Evolutionary conservation across 2,888 invertebrate species (phyloP).

Genomic region (Sipha maydis): DNA sequence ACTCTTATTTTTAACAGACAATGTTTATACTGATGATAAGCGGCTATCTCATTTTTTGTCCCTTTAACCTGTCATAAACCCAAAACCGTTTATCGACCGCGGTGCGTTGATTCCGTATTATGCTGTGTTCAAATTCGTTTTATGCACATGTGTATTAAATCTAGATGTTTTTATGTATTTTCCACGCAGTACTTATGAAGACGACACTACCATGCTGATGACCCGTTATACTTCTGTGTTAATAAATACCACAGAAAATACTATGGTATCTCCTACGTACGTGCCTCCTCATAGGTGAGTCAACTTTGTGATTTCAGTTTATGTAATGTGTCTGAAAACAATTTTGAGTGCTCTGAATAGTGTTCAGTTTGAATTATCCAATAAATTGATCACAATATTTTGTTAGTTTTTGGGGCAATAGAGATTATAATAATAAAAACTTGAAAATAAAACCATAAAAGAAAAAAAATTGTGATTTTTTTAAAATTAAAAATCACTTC

Average conservation of each 20-base stretch:
- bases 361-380: background rate
- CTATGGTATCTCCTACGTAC: slow-evolving; percentile 58
- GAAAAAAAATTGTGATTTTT: too few species aligned
- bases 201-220: slow-evolving; percentile 39
- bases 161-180: slow-evolving; percentile 17
- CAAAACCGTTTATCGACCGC: slow-evolving; percentile 28
- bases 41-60: slow-evolving; percentile 1
- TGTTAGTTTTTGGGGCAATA: too few species aligned
- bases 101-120: background rate
- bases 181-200: slow-evolving; percentile 22
- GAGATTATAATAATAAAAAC: too few species aligned
- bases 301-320: background rate
- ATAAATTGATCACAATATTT: background rate
- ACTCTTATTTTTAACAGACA: background rate
- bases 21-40: slow-evolving; percentile 21
- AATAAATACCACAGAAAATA: slow-evolving; percentile 40
- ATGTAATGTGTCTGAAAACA: background rate
- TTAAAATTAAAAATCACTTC: too few species aligned
- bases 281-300: slow-evolving; percentile 58
- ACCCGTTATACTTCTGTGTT: slow-evolving; percentile 57
- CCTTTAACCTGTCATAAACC: background rate
- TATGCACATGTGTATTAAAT: slow-evolving; percentile 1
- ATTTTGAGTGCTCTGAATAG: background rate
- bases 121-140: slow-evolving; percentile 6
- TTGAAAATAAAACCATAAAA: too few species aligned